A percentile compares a stretch with the other conserved stretches of the same genome.
Conservation (phyloP, 2,797 vertebrate species). For the Geotrypetes seraphini region DNA sequence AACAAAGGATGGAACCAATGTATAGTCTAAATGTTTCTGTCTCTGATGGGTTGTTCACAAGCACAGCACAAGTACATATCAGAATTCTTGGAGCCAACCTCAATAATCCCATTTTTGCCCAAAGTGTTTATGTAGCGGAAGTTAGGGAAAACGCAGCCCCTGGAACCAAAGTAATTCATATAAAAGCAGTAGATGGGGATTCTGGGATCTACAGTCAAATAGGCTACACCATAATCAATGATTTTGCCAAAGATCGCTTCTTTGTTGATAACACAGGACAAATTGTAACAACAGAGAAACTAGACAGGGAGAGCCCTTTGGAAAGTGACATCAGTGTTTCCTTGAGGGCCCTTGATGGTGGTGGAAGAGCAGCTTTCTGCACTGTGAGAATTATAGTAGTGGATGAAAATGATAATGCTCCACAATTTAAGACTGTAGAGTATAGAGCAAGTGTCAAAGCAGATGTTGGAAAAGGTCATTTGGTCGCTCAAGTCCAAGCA, state of each 20-base stretch:
- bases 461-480: conserved; percentile 74
- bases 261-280: conserved; percentile 78
- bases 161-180: conserved; percentile 76
- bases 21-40: conserved; percentile 90
- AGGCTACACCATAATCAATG: conserved; percentile 77
- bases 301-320: conserved; percentile 76
- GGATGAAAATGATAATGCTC: conserved; percentile 90
- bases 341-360: conserved; percentile 76
- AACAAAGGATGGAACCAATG: conserved; percentile 78
- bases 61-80: conserved; percentile 88
- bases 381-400: conserved; percentile 72
- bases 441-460: conserved; percentile 85
- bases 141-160: conserved; percentile 76
- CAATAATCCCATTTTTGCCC: conserved; percentile 78
- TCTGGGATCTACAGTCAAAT: conserved; percentile 74
- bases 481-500: conserved; percentile 88
- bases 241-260: conserved; percentile 80
- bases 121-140: conserved; percentile 78
- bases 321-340: conserved; percentile 71
- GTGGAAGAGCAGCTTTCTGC: conserved; percentile 78
- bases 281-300: conserved; percentile 75
- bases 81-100: conserved; percentile 79
- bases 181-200: conserved; percentile 83
- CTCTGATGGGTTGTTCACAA: conserved; percentile 89
- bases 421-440: conserved; percentile 71